Base-by-base conservation (phyloP, 2,113 vertebrate species). In the Chaetops frenatus region DNA sequence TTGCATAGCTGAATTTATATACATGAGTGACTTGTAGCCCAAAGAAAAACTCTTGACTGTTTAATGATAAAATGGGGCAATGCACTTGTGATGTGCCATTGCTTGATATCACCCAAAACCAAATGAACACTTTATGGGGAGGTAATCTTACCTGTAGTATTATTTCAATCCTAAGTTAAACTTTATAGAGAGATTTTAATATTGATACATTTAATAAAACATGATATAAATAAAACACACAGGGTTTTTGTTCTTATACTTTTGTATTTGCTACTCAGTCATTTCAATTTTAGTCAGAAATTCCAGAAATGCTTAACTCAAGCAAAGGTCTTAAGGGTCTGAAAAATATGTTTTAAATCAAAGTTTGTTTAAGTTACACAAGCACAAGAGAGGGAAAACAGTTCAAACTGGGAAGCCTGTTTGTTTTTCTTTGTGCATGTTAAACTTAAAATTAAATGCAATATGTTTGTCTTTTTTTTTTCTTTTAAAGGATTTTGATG, bases 271-370 rank as follows among this genome's bases (percentile, higher is more conserved):
- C 56, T 81, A 62, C 54, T 69, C 5, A n/a, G 42, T 48, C 29
- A 79, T 90, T 95, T 93, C 48, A 94, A 42, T 85, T 91, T 96
- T 31, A 61, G 81, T 70, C 77, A 93, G 72, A 81, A 93, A 53
- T 76, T 95, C 86, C 92, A 95, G 69, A 94, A 97, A 95, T 88
- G 61, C 64, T 38, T 91, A 94, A 70, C 89, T 96, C 92, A 95
- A 82, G 61, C 10, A 36, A 51, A 72, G 35, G 62, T 62, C 80
- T 78, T 92, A 51, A 89, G 53, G 8, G 44, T 81, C 79, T 54
- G 77, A 57, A 70, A 94, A 93, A 80, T 58, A 91, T 69, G 90
- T 92, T 97, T 97, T 97, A 93, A 95, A 95, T 96, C 94, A 96
- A 91, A 95, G 33, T 57, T 73, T 19, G 62, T 86, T 85, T 42